Percentiles rank a stretch among this genome's conserved stretches.
phyloP scores from a whole-genome alignment of 2,888 invertebrate species.

The Dryobotodes eremita region DNA sequence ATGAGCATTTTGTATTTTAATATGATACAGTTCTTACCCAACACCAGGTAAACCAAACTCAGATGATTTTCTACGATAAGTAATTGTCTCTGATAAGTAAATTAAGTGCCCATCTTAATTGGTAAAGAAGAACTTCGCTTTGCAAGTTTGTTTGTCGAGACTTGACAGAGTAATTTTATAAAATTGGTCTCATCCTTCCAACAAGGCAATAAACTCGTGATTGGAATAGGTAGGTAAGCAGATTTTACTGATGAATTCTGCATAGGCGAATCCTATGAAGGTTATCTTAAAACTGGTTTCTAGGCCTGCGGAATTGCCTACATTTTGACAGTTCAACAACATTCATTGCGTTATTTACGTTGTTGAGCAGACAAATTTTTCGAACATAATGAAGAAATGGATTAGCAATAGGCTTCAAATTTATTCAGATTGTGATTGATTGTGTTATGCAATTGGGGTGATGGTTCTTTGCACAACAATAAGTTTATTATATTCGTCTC shows the following conservation, averaged over 20 bases:
- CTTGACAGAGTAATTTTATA: background rate
- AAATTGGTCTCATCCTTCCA: background rate
- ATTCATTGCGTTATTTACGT: too few species aligned
- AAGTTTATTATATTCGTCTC: background rate
- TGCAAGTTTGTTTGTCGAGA: background rate
- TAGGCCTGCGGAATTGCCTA: too few species aligned
- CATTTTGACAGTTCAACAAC: too few species aligned
- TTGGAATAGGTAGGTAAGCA: background rate
- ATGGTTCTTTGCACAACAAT: background rate
- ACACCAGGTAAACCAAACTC: background rate
- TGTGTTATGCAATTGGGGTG: too few species aligned
- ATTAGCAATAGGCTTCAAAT: too few species aligned
- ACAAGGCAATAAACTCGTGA: background rate
- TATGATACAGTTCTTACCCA: background rate
- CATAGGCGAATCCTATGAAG: background rate
- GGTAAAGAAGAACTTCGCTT: background rate
- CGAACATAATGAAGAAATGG: too few species aligned
- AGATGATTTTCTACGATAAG: background rate
- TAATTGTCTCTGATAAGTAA: background rate
- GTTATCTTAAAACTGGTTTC: background rate
- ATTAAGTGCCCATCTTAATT: background rate
- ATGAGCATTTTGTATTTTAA: background rate
- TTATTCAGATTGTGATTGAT: too few species aligned
- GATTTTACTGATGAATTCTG: background rate
- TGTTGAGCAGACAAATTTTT: too few species aligned